phyloP scores from a whole-genome alignment of 2,797 vertebrate genomes.

The Halcyon smyrnensis region DNA sequence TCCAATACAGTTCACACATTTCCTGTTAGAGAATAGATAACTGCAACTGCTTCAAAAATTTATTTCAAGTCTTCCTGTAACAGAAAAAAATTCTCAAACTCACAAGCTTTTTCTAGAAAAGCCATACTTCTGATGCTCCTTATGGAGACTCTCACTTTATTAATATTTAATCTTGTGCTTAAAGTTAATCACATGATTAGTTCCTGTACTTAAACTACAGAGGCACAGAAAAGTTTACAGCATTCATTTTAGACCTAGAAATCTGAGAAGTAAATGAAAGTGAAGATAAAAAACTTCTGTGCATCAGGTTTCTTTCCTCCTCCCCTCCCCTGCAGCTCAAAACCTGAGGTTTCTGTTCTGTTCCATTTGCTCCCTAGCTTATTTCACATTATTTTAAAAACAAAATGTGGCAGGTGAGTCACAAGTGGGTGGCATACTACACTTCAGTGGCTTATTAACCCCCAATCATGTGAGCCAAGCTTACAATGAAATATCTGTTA shows the following conservation, averaged over 20 bases:
- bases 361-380: not conserved
- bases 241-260: not conserved
- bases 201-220: not conserved
- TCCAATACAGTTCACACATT: not conserved
- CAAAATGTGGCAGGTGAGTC: constrained; percentile 21
- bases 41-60: not conserved
- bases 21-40: not conserved
- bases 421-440: not conserved
- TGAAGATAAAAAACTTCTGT: not conserved
- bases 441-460: constrained; percentile 9
- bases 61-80: not conserved
- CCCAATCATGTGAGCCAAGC: not conserved
- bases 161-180: not conserved
- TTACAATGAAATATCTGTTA: constrained; percentile 15
- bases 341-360: not conserved
- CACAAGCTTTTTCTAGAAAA: not conserved
- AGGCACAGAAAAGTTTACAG: not conserved
- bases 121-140: not conserved
- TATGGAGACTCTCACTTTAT: not conserved
- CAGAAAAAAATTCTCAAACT: not conserved
- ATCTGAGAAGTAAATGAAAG: not conserved
- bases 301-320: not conserved
- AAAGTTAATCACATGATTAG: not conserved
- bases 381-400: not conserved
- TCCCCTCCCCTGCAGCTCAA: not conserved